These are phyloP conservation scores for Pyrrhia umbra DNA, from an alignment of 2,888 invertebrate genomes.

Conservation along the genomic window DNA sequence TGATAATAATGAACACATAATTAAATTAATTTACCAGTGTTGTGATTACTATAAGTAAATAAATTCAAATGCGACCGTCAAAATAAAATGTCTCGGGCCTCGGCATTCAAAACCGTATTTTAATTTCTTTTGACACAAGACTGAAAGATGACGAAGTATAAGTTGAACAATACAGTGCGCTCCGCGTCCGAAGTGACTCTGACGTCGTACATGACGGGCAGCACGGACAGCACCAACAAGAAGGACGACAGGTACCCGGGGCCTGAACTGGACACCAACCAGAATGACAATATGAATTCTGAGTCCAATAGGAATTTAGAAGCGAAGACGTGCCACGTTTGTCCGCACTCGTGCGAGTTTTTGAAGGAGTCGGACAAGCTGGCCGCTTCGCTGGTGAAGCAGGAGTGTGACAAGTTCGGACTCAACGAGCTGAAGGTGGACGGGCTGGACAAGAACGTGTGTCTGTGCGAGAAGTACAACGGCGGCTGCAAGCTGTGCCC, in stretches of 20 bases:
- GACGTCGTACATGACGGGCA: constrained; percentile 85
- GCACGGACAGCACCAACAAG: constrained; percentile 70
- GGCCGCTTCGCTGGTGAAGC: constrained; percentile 78
- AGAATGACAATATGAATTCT: constrained; percentile 75
- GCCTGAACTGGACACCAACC: constrained; percentile 74
- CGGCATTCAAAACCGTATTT: constrained; percentile 79
- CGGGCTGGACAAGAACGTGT: constrained; percentile 78
- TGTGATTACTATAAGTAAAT: constrained; percentile 61
- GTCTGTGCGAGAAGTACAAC: constrained; percentile 85
- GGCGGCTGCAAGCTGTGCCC: constrained; percentile 87
- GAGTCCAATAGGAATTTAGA: constrained; percentile 78
- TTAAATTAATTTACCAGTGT: constrained; percentile 63
- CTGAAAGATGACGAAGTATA: constrained; percentile 89
- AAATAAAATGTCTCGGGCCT: constrained; percentile 82
- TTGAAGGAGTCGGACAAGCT: constrained; percentile 74
- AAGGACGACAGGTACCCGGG: constrained; percentile 66
- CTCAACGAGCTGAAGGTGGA: constrained; percentile 84
- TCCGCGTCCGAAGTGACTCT: constrained; percentile 84
- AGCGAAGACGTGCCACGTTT: constrained; percentile 73
- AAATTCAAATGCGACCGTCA: constrained; percentile 60
- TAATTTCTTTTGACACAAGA: constrained; percentile 63
- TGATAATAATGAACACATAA: constrained; percentile 65
- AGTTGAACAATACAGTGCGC: constrained; percentile 84
- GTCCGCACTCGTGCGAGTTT: constrained; percentile 79
- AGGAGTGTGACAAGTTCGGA: constrained; percentile 78